Evolutionary conservation across 2,113 vertebrate genomes (phyloP).

Genomic region (Tachuris rubrigastra): DNA sequence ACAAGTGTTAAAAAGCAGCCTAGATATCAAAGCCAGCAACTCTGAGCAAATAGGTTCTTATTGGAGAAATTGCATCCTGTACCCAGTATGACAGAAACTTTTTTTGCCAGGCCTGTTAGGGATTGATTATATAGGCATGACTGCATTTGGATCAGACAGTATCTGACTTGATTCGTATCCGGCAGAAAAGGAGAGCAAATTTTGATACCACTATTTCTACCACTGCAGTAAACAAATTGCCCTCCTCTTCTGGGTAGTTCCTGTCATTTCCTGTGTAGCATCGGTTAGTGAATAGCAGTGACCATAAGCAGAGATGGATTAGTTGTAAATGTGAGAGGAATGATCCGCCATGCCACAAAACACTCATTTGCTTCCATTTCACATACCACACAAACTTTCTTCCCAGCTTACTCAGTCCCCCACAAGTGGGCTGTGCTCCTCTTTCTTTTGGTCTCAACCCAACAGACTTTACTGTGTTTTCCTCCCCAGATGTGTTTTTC

Average conservation of each 20-base stretch:
- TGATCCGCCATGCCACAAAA: not conserved
- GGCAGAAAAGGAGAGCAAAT: slow-evolving; percentile 27
- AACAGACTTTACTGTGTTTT: not conserved
- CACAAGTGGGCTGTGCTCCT: not conserved
- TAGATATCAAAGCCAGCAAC: not conserved
- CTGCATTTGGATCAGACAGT: slow-evolving; percentile 6
- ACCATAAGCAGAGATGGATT: not conserved
- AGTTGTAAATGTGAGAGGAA: not conserved
- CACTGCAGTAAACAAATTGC: slow-evolving; percentile 29
- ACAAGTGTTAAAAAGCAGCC: slow-evolving; percentile 1
- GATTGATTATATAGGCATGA: not conserved
- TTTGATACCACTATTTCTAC: slow-evolving; percentile 50
- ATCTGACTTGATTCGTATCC: not conserved
- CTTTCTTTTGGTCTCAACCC: not conserved
- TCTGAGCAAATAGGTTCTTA: slow-evolving; percentile 43
- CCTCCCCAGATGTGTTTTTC: not conserved
- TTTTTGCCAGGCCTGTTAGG: slow-evolving; percentile 19
- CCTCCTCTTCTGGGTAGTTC: slow-evolving; percentile 10
- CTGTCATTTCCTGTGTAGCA: slow-evolving; percentile 3
- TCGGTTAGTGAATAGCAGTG: slow-evolving; percentile 36
- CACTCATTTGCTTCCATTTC: not conserved
- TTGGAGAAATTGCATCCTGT: slow-evolving; percentile 1
- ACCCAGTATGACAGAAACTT: not conserved
- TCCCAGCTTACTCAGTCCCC: not conserved
- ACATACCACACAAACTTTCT: not conserved